Conservation (phyloP, 2,888 invertebrate species). For the Silvanus unidentatus region DNA sequence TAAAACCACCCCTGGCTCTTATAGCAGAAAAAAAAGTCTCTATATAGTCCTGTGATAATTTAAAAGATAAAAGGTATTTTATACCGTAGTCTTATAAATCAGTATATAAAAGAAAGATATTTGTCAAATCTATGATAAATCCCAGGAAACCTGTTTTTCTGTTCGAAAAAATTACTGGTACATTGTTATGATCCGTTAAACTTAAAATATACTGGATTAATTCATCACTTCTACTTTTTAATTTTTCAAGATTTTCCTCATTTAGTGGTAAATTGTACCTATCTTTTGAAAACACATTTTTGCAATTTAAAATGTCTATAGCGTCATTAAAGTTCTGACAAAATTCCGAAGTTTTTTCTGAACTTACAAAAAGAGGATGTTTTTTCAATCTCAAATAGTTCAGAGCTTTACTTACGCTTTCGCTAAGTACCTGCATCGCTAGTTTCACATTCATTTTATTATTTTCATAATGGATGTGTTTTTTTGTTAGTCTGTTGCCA, state of each 20-base stretch:
- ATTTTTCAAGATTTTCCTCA: slow-evolving; percentile 4
- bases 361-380: too few species aligned
- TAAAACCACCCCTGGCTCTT: slow-evolving; percentile 18
- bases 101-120: slow-evolving; percentile 5
- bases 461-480: slow-evolving; percentile 10
- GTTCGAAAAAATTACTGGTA: slow-evolving; percentile 5
- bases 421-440: slow-evolving; percentile 13
- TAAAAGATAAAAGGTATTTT: slow-evolving; percentile 10
- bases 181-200: too few species aligned
- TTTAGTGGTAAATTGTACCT: slow-evolving; percentile 4
- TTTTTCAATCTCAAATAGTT: neutral
- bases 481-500: slow-evolving; percentile 10
- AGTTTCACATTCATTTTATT: slow-evolving; percentile 14
- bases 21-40: slow-evolving; percentile 20
- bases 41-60: slow-evolving; percentile 17
- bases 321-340: slow-evolving; percentile 9
- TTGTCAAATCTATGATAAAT: slow-evolving; percentile 9
- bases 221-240: too few species aligned
- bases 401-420: slow-evolving; percentile 7
- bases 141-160: slow-evolving; percentile 15
- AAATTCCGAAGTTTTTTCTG: neutral
- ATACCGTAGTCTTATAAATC: neutral
- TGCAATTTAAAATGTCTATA: slow-evolving; percentile 11
- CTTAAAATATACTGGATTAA: too few species aligned
- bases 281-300: slow-evolving; percentile 12